Base-by-base conservation (phyloP, 2,888 invertebrate species). In the Cistogaster globosa region DNA sequence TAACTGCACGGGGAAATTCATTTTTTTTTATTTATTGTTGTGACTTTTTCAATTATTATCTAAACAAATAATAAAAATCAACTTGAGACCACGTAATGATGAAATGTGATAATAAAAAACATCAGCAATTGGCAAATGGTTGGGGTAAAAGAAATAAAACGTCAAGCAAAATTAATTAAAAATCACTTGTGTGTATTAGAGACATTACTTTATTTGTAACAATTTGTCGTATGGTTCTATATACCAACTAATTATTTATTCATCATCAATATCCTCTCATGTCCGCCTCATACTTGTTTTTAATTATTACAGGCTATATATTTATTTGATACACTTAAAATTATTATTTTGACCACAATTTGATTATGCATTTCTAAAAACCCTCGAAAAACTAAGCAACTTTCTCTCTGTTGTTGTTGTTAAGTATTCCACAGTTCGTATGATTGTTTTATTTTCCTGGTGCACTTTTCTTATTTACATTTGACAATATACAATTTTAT, bases 351-450 rank as follows among this genome's bases (percentile, higher is more conserved):
- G 9, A 53, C n/a, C 7, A 74, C 57, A 67, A 16, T 48, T 53
- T 74, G 22, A n/a, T 26, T 32, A 51, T 77, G n/a, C 53, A 42
- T 69, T 60, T 45, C n/a, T 3, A 57, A 65, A 68, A 60, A 20
- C 55, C 69, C 68, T 45, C 51, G 16, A 69, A 74, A 32, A 75
- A 53, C 32, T 67, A 22, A 63, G 60, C 36, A 85, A 85, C 85
- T 85, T 85, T 85, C 85, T 79, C 85, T 85, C 82, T 82, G 71
- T 67, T 79, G 68, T 68, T 83, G 79, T 8, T 32, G 69, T 69
- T 69, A 48, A 22, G 16, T 84, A 45, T 80, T 84, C 57, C 62
- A 80, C 53, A 51, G 12, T 71, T 62, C 42, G 42, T 38, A 60
- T 32, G 32, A 45, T 51, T 67, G 48, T 79, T 74, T 74, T 57